Conservation (phyloP, 2,113 vertebrate genomes). For the Camarhynchus parvulus region DNA sequence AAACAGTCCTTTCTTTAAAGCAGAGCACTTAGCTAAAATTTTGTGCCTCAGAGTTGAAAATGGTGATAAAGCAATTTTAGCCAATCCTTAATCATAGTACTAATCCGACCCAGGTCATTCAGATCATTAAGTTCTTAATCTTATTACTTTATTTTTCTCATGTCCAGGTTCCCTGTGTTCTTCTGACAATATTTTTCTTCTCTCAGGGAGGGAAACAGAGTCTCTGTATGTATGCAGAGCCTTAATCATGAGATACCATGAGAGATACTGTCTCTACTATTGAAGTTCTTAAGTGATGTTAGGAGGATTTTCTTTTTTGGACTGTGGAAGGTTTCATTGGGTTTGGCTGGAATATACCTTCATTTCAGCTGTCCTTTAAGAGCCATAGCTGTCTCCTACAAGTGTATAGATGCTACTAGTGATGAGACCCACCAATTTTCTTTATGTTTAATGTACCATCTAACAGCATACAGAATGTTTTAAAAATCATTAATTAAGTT, state of each 20-base stretch:
- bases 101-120: neutral
- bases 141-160: neutral
- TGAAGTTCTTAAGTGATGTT: neutral
- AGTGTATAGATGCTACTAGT: neutral
- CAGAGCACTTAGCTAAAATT: neutral
- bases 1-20: neutral
- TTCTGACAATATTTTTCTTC: neutral
- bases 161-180: neutral
- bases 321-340: neutral
- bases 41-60: neutral
- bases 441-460: neutral
- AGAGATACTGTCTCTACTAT: neutral
- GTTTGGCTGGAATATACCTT: neutral
- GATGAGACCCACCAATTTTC: neutral
- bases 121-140: neutral
- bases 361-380: neutral
- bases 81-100: neutral
- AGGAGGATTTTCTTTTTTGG: neutral
- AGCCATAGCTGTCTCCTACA: neutral
- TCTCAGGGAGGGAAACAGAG: neutral
- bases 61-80: fast-evolving
- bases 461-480: neutral
- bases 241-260: neutral
- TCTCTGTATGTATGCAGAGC: neutral
- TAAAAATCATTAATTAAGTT: neutral